phyloP scores from a whole-genome alignment of 2,113 vertebrate species.

The Micronycteris hirsuta region DNA sequence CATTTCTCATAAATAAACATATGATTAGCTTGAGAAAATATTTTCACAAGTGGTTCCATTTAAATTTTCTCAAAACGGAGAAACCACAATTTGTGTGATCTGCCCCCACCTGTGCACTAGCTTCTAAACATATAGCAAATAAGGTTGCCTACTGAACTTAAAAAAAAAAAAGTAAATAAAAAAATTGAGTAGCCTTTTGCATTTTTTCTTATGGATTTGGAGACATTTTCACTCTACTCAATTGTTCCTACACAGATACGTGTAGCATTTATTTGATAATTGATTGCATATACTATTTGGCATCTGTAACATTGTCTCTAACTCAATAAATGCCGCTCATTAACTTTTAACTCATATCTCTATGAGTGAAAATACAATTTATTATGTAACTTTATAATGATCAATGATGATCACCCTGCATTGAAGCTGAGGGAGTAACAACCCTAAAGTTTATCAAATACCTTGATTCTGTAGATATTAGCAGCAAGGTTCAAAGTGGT shows the following conservation, averaged over 20 bases:
- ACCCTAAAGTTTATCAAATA: neutral
- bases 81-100: neutral
- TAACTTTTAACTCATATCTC: neutral
- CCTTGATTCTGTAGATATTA: neutral
- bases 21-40: neutral
- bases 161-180: neutral
- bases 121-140: neutral
- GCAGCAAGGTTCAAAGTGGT: neutral
- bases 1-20: neutral
- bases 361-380: neutral
- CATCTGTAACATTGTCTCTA: neutral
- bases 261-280: neutral
- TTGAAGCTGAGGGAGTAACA: neutral
- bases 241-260: neutral
- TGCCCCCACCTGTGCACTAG: neutral
- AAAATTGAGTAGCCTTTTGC: neutral
- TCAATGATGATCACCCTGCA: neutral
- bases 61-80: neutral
- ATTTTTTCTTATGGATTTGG: neutral
- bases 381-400: neutral
- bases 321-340: neutral
- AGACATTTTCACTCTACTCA: neutral
- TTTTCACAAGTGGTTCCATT: neutral
- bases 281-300: neutral
- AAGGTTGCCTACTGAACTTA: neutral